Evolutionary conservation across 2,888 invertebrate species (phyloP), one percentile per base, ranked within the genome.

Genomic region (Nephrotoma flavescens): DNA sequence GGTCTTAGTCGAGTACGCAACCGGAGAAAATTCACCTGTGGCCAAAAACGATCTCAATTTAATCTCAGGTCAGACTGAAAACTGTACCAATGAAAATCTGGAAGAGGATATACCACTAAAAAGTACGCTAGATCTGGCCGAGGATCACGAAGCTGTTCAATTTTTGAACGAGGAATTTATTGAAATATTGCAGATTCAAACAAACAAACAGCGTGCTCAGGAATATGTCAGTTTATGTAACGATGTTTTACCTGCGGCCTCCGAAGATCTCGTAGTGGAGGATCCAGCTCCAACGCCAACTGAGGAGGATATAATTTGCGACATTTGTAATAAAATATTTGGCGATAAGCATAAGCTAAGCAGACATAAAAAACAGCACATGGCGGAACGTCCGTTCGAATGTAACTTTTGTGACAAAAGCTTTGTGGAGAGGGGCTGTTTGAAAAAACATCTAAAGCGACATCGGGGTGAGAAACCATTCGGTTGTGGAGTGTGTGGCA

Each of bases 141-240:
- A 41, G 5, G 15, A 42, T 42, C 42, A 42, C 1, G 84, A 84
- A 12, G 42, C 19, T 3, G 71, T 31, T 71, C 7, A 84, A 42
- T 84, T 42, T 42, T 42, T 84, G 15, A 84, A 84, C 42, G 84
- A 42, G n/a, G 84, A 15, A 84, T 84, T 12, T 84, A 84, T 84
- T 15, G 42, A 84, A 84, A 84, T 84, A 2, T 84, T 84, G 3
- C 84, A 15, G 11, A 19, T 71, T 11, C 31, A 71, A 71, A n/a
- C 71, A 71, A 57, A 71, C 44, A 86, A 47, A 41, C 6, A 88
- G 86, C 83, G 89, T 89, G 41, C 88, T 88, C 85, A 88, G 88
- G 47, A 89, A 90, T 12, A 92, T 87, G 89, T 90, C 87, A 92
- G 91, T 2, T 90, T 91, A 4, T 87, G 88, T 86, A 15, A 45